Evolutionary conservation across 2,797 vertebrate genomes (phyloP).

Genomic region (Malacoraja senta): DNA sequence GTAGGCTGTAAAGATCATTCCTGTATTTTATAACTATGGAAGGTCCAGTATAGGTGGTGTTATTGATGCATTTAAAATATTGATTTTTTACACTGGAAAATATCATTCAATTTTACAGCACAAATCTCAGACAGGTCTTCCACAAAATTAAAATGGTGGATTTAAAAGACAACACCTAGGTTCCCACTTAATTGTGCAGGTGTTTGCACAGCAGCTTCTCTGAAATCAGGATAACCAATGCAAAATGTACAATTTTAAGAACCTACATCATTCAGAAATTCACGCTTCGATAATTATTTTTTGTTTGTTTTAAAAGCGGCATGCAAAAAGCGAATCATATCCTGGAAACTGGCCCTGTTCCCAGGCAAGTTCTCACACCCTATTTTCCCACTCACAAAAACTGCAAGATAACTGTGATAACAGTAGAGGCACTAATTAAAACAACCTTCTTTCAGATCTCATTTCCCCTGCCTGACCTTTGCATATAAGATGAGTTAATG

Average conservation of each 20-base stretch:
- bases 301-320: too few species aligned
- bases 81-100: too few species aligned
- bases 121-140: not conserved
- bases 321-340: too few species aligned
- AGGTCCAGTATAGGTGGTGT: not conserved
- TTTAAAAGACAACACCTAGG: not conserved
- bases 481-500: not conserved
- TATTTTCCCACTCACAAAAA: not conserved
- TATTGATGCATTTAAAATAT: not conserved
- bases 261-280: too few species aligned
- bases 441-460: not conserved
- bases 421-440: not conserved
- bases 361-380: too few species aligned
- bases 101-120: not conserved
- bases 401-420: not conserved
- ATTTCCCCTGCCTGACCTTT: not conserved
- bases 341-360: too few species aligned
- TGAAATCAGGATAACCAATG: too few species aligned
- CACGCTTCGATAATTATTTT: too few species aligned
- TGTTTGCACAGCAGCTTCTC: too few species aligned
- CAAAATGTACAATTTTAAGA: too few species aligned
- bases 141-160: not conserved
- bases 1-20: not conserved
- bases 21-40: not conserved
- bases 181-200: too few species aligned